Evolutionary conservation across 1,140 invertebrate species (phyloP), one percentile per base, ranked within the genome.

Genomic region (Drosophila sucinea): DNA sequence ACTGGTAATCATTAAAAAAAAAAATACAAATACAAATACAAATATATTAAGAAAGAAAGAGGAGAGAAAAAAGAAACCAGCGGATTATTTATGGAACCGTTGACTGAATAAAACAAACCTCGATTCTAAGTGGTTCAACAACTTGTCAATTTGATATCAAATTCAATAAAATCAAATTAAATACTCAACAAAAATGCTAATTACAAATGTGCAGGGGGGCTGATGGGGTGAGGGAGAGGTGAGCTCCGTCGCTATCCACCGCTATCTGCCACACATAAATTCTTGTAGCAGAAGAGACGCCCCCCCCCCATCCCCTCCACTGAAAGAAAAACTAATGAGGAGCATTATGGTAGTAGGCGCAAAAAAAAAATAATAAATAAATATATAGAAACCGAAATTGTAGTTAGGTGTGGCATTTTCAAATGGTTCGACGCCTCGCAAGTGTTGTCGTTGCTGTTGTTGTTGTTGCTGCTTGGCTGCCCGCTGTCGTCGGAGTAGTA

Each of bases 151-250:
- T 76, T 87, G 74, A 81, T 84, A 87, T 84, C 80, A 89, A 81
- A 84, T 77, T 89, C 84, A 89, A 87, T 89, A 81, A 89, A 87
- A 87, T 80, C 73, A 80, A 87, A 87, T 89, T 89, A 87, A 87
- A 87, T 84, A 87, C 80, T 81, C 84, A 79, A 87, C 84, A 84
- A 84, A 87, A 81, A 87, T 87, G 84, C 84, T 81, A 87, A 87
- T 89, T 72, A 83, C 76, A 60, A 44, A 27, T 23, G 38, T 35
- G 61, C 57, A 29, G 60, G 64, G 56, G 62, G 33, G 44, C 32
- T 35, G 30, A 32, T 17, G 40, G 57, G 44, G 55, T 32, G 60
- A 67, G 44, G 60, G 60, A 56, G 44, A 29, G 33, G 33, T 32
- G 1, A 23, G 17, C n/a, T 5, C 35, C 5, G 11, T 60, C 54